These are phyloP conservation scores for Heliconius erato DNA, from an alignment of 2,888 invertebrate genomes.

Conservation along the genomic window DNA sequence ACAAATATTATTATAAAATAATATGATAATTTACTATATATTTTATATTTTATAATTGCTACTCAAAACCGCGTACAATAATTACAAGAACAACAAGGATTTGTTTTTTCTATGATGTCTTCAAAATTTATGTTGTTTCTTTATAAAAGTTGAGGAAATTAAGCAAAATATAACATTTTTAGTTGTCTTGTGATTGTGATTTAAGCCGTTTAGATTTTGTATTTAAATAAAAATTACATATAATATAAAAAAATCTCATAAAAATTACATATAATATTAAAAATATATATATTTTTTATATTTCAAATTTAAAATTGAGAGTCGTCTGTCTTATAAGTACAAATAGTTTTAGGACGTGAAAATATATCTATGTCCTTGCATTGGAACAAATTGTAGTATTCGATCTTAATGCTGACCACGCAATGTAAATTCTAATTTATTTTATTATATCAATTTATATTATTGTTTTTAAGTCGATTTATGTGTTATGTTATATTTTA, in stretches of 20 bases:
- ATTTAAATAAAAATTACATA: too few relatives aligned
- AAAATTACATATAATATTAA: too few relatives aligned
- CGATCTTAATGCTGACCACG: neutral
- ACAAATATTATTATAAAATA: constrained; percentile 14
- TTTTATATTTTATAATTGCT: neutral
- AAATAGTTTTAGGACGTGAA: too few relatives aligned
- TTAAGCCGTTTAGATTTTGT: neutral
- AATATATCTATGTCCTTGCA: neutral
- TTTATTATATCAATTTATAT: too few relatives aligned
- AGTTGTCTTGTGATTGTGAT: neutral
- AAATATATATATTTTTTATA: too few relatives aligned
- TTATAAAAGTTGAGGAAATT: neutral
- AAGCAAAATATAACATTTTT: neutral
- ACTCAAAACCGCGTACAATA: constrained; percentile 8
- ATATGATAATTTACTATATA: neutral
- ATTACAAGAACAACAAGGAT: neutral
- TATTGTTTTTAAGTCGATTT: too few relatives aligned
- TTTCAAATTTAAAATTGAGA: too few relatives aligned
- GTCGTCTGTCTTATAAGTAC: too few relatives aligned
- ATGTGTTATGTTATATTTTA: too few relatives aligned
- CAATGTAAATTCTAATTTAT: neutral
- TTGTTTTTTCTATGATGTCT: neutral
- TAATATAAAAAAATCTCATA: too few relatives aligned
- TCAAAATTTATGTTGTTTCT: neutral
- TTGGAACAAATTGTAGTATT: neutral